Conservation (phyloP, 2,888 invertebrate genomes). For the Zygothrica quintamaculata region DNA sequence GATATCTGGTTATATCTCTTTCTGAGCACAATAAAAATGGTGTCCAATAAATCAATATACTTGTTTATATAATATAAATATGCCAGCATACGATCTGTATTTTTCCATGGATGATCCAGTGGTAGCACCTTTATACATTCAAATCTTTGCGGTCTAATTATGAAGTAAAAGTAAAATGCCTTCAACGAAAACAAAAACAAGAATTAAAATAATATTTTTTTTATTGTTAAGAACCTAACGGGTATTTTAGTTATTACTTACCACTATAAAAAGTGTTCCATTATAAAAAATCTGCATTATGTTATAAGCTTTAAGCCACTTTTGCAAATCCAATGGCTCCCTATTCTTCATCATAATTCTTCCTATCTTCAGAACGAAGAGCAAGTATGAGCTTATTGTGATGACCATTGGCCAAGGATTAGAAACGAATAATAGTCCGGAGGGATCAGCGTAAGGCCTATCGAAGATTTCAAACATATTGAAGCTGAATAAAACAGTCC, state of each 20-base stretch:
- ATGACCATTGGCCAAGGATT: conserved; percentile 40
- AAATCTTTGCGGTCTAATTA: conserved; percentile 5
- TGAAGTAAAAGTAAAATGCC: conserved; percentile 22
- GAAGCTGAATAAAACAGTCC: background rate
- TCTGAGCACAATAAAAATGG: conserved; percentile 60
- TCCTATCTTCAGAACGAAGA: conserved; percentile 54
- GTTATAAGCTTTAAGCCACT: conserved; percentile 42
- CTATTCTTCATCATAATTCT: conserved; percentile 37
- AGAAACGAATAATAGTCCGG: conserved; percentile 24
- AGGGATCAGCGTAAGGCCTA: conserved; percentile 35
- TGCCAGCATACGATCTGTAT: conserved; percentile 42
- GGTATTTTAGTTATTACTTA: conserved; percentile 22
- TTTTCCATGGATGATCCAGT: conserved; percentile 41
- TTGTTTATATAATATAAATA: conserved; percentile 65
- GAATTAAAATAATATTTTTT: too few species aligned
- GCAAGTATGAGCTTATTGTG: conserved; percentile 36
- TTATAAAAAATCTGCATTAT: conserved; percentile 48
- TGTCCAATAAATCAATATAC: conserved; percentile 54
- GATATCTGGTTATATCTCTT: conserved; percentile 58
- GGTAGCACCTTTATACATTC: conserved; percentile 26
- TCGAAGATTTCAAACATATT: conserved; percentile 38
- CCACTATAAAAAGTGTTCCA: conserved; percentile 19
- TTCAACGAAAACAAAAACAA: background rate
- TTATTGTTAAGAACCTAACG: too few species aligned
- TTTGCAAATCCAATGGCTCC: conserved; percentile 37